phyloP scores from a whole-genome alignment of 2,888 invertebrate genomes.

The Boloria euphrosyne region DNA sequence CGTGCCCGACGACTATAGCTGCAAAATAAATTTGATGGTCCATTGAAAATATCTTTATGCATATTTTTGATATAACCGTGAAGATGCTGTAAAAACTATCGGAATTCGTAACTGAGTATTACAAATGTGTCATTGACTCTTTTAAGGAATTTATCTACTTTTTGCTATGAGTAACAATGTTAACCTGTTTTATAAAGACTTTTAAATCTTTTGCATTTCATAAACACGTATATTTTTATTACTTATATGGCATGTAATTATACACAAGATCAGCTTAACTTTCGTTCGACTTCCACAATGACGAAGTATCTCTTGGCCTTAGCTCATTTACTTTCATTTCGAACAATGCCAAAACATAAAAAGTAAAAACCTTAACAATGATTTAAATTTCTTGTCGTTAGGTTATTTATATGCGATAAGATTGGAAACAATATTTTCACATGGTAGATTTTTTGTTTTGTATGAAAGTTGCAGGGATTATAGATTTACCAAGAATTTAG shows the following conservation, averaged over 20 bases:
- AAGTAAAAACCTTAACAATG: too few relatives aligned
- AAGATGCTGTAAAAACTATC: slow-evolving; percentile 49
- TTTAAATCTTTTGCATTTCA: slow-evolving; percentile 13
- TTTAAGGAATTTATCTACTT: slow-evolving; percentile 34
- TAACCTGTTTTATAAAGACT: slow-evolving; percentile 33
- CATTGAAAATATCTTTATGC: slow-evolving; percentile 42
- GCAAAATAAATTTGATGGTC: slow-evolving; percentile 41
- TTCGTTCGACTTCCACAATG: neutral
- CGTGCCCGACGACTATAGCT: slow-evolving; percentile 58
- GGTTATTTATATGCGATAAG: too few relatives aligned
- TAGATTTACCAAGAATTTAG: too few relatives aligned
- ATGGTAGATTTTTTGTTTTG: too few relatives aligned
- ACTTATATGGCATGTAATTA: neutral
- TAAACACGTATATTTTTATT: neutral
- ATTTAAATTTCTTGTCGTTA: too few relatives aligned
- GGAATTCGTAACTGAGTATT: slow-evolving; percentile 53
- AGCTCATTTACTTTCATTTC: too few relatives aligned
- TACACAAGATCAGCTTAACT: neutral
- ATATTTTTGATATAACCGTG: slow-evolving; percentile 43
- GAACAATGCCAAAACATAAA: too few relatives aligned
- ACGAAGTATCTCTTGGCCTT: too few relatives aligned
- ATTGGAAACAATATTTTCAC: too few relatives aligned
- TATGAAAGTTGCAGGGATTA: too few relatives aligned
- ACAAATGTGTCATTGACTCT: slow-evolving; percentile 47
- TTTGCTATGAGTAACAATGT: slow-evolving; percentile 31